phyloP scores from a whole-genome alignment of 2,113 vertebrate genomes.

The Burhinus bistriatus region DNA sequence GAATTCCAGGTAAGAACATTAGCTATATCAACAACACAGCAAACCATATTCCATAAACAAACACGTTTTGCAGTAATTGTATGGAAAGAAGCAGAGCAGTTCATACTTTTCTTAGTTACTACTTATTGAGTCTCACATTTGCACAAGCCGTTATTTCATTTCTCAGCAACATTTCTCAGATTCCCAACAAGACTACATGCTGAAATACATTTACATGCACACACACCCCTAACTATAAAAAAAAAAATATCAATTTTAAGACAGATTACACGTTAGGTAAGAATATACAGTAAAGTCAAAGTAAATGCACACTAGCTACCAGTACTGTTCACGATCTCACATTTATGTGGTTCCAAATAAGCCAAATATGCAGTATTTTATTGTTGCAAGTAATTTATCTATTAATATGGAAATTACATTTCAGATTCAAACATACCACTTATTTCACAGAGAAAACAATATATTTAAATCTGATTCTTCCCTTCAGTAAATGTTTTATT shows the following conservation, averaged over 20 bases:
- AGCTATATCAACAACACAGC: not conserved
- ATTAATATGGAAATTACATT: not conserved
- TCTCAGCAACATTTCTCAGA: not conserved
- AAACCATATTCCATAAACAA: not conserved
- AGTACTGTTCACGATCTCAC: not conserved
- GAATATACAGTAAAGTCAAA: not conserved
- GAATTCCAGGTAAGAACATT: not conserved
- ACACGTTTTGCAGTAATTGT: not conserved
- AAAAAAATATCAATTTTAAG: not conserved
- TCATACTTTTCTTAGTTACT: not conserved
- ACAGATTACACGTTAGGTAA: not conserved
- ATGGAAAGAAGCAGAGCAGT: not conserved
- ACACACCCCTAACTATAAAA: not conserved
- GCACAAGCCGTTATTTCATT: not conserved
- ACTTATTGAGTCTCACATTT: not conserved
- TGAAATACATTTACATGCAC: not conserved
- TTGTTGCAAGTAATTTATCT: not conserved
- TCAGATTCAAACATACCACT: not conserved
- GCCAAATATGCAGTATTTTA: not conserved
- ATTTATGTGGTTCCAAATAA: not conserved
- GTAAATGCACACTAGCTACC: not conserved
- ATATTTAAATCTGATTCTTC: not conserved
- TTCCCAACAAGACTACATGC: not conserved
- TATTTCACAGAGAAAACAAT: not conserved
- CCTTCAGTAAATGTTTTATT: not conserved